Base-by-base conservation (phyloP, 64 coral and sea anemone genomes). In the Trachythela sp. region DNA sequence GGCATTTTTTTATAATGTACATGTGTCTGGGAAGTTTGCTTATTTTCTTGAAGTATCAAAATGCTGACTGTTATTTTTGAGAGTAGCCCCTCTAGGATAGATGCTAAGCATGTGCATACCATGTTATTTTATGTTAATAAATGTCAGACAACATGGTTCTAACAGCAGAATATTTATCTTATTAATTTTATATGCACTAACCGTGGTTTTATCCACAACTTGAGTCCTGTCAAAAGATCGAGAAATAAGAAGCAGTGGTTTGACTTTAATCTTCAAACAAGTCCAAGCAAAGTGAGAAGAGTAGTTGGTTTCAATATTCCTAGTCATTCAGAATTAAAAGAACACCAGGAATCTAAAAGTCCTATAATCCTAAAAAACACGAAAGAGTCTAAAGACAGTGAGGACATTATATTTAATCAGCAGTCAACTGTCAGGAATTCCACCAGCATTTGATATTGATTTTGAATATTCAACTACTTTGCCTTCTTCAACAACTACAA, bases 401-500 rank as follows among this genome's bases (percentile, higher is more conserved):
- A 32, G 64, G 71, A 77, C 29, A 32, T 77, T 77, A 38, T 77
- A 13, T 77, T 77, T 34, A 77, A 77, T n/a, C 71, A 77, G 31
- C 71, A 35, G 9, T 77, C 71, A 77, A 14, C 30, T 77, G 9
- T 77, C 13, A 13, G 36, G n/a, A 13, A 18, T n/a, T 31, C 4
- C 71, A 34, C 71, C 71, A 31, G 15, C 31, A 17, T 80, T 40
- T 37, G 75, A 80, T 35, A 40, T 80, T 37, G 75, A 30, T 40
- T 40, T 80, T 80, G 37, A 80, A 34, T 80, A 80, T 37, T 64
- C 26, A 27, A 20, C 56, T 64, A 26, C 18, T 26, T 27, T 64
- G 0, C 5, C 56, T n/a, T 64, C 17, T 6, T 18, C 56, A n/a
- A 27, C 56, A 64, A 6, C 56, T n/a, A 8, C 24, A n/a, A 64